phyloP scores from a whole-genome alignment of 2,888 invertebrate genomes.

The Dryococelus australis region DNA sequence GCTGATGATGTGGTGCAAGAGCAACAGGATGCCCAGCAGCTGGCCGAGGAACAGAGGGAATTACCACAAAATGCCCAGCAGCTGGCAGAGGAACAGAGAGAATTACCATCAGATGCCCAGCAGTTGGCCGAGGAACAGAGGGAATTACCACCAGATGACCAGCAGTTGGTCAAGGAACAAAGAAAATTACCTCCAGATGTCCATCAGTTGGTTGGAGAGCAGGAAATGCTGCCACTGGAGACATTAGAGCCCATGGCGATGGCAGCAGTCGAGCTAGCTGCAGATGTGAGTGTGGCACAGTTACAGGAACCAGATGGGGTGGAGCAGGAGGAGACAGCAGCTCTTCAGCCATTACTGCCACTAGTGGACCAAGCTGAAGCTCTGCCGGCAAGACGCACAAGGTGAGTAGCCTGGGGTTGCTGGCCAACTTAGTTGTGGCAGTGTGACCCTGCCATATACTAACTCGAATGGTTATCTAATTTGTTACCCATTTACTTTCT shows the following conservation, averaged over 20 bases:
- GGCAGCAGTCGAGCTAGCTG: not conserved
- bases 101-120: not conserved
- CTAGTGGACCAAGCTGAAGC: not conserved
- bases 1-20: not conserved
- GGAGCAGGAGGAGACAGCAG: too few relatives aligned
- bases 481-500: too few relatives aligned
- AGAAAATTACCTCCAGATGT: too few relatives aligned
- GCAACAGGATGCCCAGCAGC: not conserved
- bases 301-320: not conserved
- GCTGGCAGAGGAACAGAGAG: not conserved
- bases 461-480: too few relatives aligned
- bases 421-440: too few relatives aligned
- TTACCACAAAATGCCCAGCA: not conserved
- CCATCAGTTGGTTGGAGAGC: too few relatives aligned
- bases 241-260: too few relatives aligned
- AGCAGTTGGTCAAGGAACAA: too few relatives aligned
- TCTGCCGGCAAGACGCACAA: not conserved
- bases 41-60: not conserved
- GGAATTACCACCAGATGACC: too few relatives aligned
- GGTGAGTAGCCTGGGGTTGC: not conserved
- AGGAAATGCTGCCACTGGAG: too few relatives aligned
- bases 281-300: not conserved
- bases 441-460: too few relatives aligned
- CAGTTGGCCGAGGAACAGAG: not conserved
- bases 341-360: not conserved